Evolutionary conservation across 1,140 invertebrate genomes (phyloP).

Genomic region (Ceratitis capitata): DNA sequence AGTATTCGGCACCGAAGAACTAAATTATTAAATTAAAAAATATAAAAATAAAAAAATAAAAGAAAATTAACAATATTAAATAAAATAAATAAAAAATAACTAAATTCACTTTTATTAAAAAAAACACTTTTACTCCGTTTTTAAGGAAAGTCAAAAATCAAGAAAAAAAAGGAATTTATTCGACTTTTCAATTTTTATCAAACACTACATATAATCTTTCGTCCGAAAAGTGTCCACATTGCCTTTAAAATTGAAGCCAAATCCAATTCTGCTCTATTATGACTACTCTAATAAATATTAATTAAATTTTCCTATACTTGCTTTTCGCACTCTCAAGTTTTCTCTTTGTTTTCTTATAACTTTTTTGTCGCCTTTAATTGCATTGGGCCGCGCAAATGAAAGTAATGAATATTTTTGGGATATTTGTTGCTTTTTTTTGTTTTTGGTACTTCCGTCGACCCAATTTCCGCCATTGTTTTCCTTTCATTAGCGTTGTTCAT

Average conservation of each 20-base stretch:
- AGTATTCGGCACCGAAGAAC: background rate
- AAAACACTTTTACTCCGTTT: too few relatives aligned
- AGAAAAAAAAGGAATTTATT: background rate
- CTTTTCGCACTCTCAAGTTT: background rate
- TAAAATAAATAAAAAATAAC: background rate
- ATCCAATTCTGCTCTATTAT: background rate
- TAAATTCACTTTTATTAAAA: background rate
- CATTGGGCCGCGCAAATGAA: conserved; percentile 23
- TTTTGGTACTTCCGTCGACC: background rate
- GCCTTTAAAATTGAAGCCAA: background rate
- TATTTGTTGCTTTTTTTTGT: background rate
- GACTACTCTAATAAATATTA: background rate
- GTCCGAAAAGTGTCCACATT: background rate
- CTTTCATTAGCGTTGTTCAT: background rate
- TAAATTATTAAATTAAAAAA: background rate
- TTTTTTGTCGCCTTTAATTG: conserved; percentile 22
- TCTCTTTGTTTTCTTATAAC: conserved; percentile 17
- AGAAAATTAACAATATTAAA: background rate
- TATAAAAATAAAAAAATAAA: background rate
- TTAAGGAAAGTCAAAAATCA: background rate
- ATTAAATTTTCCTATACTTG: background rate
- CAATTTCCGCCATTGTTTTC: conserved; percentile 33
- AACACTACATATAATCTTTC: background rate
- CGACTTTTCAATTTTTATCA: background rate
- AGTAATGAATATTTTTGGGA: background rate